Base-by-base conservation (phyloP, 2,797 vertebrate species). In the Gallinago stenura region DNA sequence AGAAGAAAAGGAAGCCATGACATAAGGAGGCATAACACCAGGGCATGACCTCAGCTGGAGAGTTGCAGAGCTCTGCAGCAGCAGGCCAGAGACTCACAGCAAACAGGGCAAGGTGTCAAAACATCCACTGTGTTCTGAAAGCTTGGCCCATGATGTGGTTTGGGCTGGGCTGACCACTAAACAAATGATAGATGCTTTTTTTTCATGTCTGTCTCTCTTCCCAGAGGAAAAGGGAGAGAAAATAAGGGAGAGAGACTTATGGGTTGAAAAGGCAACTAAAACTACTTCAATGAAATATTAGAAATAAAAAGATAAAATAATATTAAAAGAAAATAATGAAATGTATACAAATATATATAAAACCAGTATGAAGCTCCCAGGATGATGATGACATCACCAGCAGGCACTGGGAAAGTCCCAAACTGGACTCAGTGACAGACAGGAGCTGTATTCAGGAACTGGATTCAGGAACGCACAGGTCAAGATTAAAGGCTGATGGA, bases 21-120 rank as follows among this genome's bases (percentile, higher is more conserved):
- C 24, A 5, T 43, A 51, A 71, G 24, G 11, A 17, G 16, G 16
- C 9, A 46, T 0, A 0, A 41, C 30, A 30, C 24, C 30, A 19
- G 33, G 31, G 15, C 28, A 24, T 14, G 61, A 61, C 31, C 19
- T 80, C 41, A 61, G 26, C 31, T 37, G 48, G 15, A 73, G 18
- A 48, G 20, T 6, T 64, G 18, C 24, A 33, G 51, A 10, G 25
- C 30, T 83, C 33, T 82, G 62, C 30, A 50, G 41, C 21, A 69
- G 18, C 33, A 83, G 21, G 15, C 17, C 39, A 54, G 68, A 54
- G 31, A 20, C 15, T 54, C 35, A 20, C 51, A 57, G 43, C 18
- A 68, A n/a, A 43, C 8, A 28, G 12, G 9, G 7, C 46, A 73
- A 68, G 35, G 15, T 68, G 54, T 80, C 22, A 37, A 48, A 56